Evolutionary conservation across 92 coral and sea anemone species (phyloP).

Genomic region (Palythoa caribaeorum): DNA sequence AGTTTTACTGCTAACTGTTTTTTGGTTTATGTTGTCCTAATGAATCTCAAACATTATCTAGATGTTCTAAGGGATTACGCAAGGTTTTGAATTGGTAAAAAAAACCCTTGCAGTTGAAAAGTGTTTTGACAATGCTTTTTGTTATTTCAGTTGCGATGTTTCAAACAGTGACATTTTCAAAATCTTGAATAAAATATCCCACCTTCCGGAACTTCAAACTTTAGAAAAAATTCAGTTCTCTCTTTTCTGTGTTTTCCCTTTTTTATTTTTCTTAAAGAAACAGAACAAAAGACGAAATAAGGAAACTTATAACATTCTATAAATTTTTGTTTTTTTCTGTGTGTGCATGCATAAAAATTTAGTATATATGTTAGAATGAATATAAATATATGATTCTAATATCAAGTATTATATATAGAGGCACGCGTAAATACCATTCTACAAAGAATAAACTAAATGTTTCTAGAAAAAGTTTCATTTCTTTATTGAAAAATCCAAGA

Average conservation of each 20-base stretch:
- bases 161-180: background rate
- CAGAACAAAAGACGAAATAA: background rate
- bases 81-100: background rate
- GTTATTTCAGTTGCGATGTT: background rate
- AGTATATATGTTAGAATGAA: too few species aligned
- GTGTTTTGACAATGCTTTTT: background rate
- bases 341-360: too few species aligned
- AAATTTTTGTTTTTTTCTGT: too few species aligned
- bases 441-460: background rate
- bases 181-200: background rate
- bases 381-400: too few species aligned
- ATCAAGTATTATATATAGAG: too few species aligned
- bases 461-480: background rate
- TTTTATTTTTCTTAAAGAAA: background rate
- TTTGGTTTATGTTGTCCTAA: background rate
- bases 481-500: background rate
- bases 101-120: background rate
- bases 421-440: background rate
- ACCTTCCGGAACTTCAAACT: background rate
- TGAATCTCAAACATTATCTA: background rate
- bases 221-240: background rate
- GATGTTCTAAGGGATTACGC: background rate
- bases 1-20: background rate
- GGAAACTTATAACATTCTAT: background rate
- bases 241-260: background rate